A percentile compares a stretch with the other conserved stretches of the same genome.
Evolutionary conservation across 2,797 vertebrate species (phyloP).

Genomic region (Peromyscus eremicus): DNA sequence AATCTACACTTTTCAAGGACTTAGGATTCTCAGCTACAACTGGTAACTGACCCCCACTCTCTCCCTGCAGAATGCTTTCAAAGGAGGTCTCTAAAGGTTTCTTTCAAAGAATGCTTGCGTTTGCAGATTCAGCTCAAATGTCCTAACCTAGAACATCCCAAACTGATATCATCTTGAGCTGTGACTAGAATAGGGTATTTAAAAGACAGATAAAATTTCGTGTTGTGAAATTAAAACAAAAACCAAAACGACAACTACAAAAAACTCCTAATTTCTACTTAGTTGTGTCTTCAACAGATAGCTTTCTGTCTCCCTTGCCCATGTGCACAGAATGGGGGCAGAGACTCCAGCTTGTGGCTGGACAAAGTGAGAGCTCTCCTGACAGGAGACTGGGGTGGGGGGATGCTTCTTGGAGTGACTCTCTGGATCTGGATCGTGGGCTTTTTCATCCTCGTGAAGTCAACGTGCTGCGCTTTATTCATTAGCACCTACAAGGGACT

Average conservation of each 20-base stretch:
- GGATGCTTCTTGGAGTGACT: conserved; percentile 84
- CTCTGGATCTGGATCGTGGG: conserved; percentile 84
- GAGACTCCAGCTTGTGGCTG: conserved; percentile 61
- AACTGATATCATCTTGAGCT: background rate
- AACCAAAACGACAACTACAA: background rate
- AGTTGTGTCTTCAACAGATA: conserved; percentile 77
- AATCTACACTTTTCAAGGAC: background rate
- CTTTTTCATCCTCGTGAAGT: conserved; percentile 85
- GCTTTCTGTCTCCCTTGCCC: conserved; percentile 77
- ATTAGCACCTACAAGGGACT: conserved; percentile 90
- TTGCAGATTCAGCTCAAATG: conserved; percentile 34
- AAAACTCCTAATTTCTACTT: conserved; percentile 70
- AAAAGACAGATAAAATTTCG: conserved; percentile 83
- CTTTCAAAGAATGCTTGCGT: conserved; percentile 18
- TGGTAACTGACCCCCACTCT: background rate
- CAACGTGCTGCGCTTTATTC: conserved; percentile 88
- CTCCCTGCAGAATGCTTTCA: background rate
- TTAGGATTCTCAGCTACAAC: background rate
- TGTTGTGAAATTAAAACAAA: conserved; percentile 45
- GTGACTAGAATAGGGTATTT: conserved; percentile 69
- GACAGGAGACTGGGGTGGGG: conserved; percentile 56
- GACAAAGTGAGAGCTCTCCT: conserved; percentile 52
- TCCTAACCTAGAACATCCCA: background rate
- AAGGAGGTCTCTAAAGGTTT: background rate
- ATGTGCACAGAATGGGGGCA: background rate